Evolutionary conservation across 2,888 invertebrate species (phyloP).

Genomic region (Cartodere bifasciata): DNA sequence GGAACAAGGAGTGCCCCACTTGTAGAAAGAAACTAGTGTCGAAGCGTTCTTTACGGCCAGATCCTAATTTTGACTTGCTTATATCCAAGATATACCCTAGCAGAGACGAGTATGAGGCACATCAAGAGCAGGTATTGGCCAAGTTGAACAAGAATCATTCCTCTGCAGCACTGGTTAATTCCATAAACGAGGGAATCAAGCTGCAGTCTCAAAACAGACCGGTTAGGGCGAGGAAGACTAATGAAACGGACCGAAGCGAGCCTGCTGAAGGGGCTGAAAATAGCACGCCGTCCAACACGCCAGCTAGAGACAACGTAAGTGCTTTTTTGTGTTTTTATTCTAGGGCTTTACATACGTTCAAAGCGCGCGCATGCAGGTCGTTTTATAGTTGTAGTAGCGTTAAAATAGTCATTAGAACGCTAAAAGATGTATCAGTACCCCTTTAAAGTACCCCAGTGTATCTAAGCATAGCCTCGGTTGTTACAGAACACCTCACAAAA

Average conservation of each 20-base stretch:
- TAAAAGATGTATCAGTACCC: too few species aligned
- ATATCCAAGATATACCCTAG: constrained; percentile 97
- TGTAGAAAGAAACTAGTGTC: constrained; percentile 97
- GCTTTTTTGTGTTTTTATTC: constrained; percentile 2
- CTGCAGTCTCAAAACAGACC: constrained; percentile 78
- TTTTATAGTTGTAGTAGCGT: too few species aligned
- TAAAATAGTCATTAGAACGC: too few species aligned
- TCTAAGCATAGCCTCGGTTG: too few species aligned
- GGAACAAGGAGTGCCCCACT: constrained; percentile 98
- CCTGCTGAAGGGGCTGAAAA: constrained; percentile 17
- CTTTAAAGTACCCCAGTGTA: too few species aligned
- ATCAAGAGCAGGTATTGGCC: constrained; percentile 81
- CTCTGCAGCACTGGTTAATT: constrained; percentile 82
- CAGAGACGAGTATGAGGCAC: constrained; percentile 93
- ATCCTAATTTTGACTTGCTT: constrained; percentile 94
- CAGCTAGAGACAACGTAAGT: constrained; percentile 14
- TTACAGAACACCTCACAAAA: constrained; percentile 4
- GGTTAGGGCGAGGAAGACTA: constrained; percentile 61
- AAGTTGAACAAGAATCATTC: constrained; percentile 90
- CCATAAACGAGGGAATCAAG: constrained; percentile 89
- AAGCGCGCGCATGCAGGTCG: too few species aligned
- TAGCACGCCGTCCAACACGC: too few species aligned
- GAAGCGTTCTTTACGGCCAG: constrained; percentile 87
- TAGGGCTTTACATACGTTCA: background rate
- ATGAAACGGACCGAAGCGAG: constrained; percentile 37